Conservation (phyloP, 2,888 invertebrate genomes). For the Drosophila buzzatii region DNA sequence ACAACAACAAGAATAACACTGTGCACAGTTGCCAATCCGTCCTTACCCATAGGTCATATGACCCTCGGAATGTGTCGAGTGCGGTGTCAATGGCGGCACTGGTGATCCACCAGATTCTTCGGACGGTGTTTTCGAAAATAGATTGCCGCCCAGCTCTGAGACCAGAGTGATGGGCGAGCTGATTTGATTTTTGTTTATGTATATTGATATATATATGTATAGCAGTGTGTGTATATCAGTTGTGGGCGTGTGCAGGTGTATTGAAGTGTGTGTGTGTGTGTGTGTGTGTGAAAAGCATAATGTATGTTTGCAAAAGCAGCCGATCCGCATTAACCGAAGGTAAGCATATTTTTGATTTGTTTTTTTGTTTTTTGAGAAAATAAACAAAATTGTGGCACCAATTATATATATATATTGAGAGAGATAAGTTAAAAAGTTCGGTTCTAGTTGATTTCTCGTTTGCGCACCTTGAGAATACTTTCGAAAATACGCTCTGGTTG, state of each 20-base stretch:
- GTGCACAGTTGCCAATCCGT: conserved; percentile 52
- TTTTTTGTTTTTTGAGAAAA: conserved; percentile 55
- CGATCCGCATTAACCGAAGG: conserved; percentile 80
- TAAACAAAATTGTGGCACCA: conserved; percentile 67
- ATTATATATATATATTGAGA: conserved; percentile 55
- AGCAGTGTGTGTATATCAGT: conserved; percentile 11
- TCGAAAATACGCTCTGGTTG: conserved; percentile 93
- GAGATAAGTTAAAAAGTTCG: conserved; percentile 46
- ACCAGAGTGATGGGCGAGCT: conserved; percentile 97
- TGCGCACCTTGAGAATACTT: conserved; percentile 94
- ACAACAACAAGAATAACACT: conserved; percentile 47
- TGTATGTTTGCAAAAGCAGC: conserved; percentile 71
- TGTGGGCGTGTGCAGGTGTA: conserved; percentile 22
- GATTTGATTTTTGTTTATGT: conserved; percentile 55
- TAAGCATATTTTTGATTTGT: conserved; percentile 54
- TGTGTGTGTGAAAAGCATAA: conserved; percentile 49
- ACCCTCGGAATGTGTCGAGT: conserved; percentile 86
- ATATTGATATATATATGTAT: conserved; percentile 5
- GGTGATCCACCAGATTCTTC: conserved; percentile 92
- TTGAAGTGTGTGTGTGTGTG: conserved; percentile 14
- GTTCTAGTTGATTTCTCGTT: conserved; percentile 7
- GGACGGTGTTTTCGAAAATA: conserved; percentile 97
- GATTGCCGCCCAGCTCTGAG: conserved; percentile 96
- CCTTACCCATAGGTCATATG: conserved; percentile 86
- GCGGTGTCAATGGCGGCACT: conserved; percentile 88